A percentile compares a stretch with the other conserved stretches of the same genome.
Conservation (phyloP, 1,140 invertebrate species). For the Homarus americanus region DNA sequence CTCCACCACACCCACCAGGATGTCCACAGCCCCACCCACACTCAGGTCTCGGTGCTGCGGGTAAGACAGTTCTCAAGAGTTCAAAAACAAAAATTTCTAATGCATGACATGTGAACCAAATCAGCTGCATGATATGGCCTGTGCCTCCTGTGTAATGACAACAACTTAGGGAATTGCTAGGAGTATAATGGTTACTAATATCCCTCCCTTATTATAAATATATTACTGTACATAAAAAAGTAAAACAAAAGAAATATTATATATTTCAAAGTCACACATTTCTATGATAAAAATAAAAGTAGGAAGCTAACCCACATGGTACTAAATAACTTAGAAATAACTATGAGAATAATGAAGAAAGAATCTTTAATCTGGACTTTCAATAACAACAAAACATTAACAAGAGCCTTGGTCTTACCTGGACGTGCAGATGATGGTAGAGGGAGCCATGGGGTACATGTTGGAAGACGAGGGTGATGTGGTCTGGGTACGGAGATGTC, state of each 20-base stretch:
- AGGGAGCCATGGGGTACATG: conserved; percentile 78
- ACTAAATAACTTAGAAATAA: no score
- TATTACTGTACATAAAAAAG: background rate
- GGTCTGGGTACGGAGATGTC: conserved; percentile 77
- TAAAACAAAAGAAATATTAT: background rate
- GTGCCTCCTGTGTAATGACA: no score
- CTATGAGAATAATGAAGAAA: no score
- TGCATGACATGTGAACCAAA: no score
- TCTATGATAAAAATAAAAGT: no score
- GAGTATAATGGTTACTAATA: background rate
- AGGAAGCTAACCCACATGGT: no score
- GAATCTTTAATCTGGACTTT: no score
- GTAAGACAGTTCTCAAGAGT: no score
- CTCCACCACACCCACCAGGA: conserved; percentile 77
- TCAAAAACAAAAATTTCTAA: background rate
- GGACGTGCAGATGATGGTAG: conserved; percentile 77
- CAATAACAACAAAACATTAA: no score
- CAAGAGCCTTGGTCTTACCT: conserved; percentile 14
- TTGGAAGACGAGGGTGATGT: conserved; percentile 78
- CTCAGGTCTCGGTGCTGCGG: conserved; percentile 69
- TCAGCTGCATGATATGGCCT: no score
- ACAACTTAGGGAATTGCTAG: no score
- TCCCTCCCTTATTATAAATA: background rate
- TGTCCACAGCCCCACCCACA: conserved; percentile 74
- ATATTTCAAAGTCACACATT: no score